Conservation (phyloP, 2,113 vertebrate species). For the Athene cunicularia region DNA sequence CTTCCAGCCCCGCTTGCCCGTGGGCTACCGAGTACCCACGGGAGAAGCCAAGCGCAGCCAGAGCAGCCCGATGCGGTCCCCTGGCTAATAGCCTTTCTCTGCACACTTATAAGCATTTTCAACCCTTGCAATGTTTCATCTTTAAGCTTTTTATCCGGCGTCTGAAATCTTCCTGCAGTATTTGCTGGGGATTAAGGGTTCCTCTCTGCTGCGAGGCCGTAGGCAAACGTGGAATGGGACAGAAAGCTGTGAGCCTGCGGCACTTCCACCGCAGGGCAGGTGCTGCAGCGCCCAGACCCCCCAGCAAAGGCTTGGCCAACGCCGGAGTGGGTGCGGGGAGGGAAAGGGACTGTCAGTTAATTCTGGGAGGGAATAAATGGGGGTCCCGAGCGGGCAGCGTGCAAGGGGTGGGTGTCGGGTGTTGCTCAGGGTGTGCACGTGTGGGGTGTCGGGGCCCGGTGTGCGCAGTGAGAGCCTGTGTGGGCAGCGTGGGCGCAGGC, state of each 20-base stretch:
- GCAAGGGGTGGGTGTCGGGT: fast-evolving
- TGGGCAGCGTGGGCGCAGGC: fast-evolving
- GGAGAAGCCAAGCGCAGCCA: fast-evolving
- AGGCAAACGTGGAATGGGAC: background rate
- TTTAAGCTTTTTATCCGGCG: conserved; percentile 52
- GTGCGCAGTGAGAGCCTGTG: fast-evolving
- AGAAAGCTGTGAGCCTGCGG: background rate
- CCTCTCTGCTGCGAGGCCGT: background rate
- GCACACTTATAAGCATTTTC: background rate
- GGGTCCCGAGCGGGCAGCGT: fast-evolving
- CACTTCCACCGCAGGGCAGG: background rate
- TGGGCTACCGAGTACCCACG: fast-evolving
- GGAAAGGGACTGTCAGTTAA: background rate
- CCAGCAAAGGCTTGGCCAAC: background rate
- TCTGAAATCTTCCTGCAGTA: conserved; percentile 33
- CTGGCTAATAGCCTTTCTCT: background rate
- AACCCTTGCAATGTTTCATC: background rate
- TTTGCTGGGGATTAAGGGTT: conserved; percentile 39
- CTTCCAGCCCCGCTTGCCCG: background rate
- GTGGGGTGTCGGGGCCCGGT: fast-evolving
- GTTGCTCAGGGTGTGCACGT: background rate
- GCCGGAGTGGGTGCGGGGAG: fast-evolving
- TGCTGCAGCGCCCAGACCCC: fast-evolving
- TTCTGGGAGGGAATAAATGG: background rate
- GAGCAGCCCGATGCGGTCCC: fast-evolving